A percentile compares a stretch with the other conserved stretches of the same genome.
These are phyloP conservation scores for Dendrolimus pini DNA, from an alignment of 2,888 invertebrate genomes.

Conservation along the genomic window DNA sequence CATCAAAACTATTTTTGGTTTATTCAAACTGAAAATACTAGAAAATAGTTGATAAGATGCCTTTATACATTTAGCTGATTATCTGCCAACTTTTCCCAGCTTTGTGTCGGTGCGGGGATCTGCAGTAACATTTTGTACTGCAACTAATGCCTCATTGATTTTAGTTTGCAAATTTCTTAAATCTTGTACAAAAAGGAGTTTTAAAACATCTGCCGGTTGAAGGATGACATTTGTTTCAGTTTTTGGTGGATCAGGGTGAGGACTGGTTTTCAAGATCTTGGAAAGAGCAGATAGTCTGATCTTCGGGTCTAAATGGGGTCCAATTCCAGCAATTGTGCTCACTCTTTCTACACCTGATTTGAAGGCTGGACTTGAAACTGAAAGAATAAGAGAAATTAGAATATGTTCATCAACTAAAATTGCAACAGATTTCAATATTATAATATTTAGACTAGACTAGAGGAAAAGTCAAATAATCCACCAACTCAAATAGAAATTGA, in stretches of 20 bases:
- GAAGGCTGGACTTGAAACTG: slow-evolving; percentile 90
- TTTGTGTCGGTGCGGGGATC: slow-evolving; percentile 97
- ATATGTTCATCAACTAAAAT: neutral
- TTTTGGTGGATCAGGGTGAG: slow-evolving; percentile 81
- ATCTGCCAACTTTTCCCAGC: slow-evolving; percentile 92
- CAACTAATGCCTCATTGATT: slow-evolving; percentile 96
- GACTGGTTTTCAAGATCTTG: slow-evolving; percentile 85
- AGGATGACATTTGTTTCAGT: slow-evolving; percentile 46
- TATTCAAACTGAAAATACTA: slow-evolving; percentile 5
- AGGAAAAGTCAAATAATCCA: too few species aligned
- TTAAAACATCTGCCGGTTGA: slow-evolving; percentile 80
- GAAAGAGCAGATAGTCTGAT: slow-evolving; percentile 79
- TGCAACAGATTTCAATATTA: too few species aligned
- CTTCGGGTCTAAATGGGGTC: slow-evolving; percentile 62
- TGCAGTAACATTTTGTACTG: slow-evolving; percentile 94
- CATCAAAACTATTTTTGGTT: slow-evolving; percentile 15
- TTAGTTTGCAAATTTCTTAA: slow-evolving; percentile 91
- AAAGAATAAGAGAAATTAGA: slow-evolving; percentile 24
- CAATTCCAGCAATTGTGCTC: slow-evolving; percentile 78
- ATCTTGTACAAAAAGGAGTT: slow-evolving; percentile 89
- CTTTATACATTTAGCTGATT: slow-evolving; percentile 17
- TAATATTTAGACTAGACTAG: too few species aligned
- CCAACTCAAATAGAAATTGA: too few species aligned
- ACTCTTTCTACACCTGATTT: slow-evolving; percentile 87
- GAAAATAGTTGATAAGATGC: neutral